Conservation (phyloP, 2,113 vertebrate species). For the Oncorhynchus gorbuscha region DNA sequence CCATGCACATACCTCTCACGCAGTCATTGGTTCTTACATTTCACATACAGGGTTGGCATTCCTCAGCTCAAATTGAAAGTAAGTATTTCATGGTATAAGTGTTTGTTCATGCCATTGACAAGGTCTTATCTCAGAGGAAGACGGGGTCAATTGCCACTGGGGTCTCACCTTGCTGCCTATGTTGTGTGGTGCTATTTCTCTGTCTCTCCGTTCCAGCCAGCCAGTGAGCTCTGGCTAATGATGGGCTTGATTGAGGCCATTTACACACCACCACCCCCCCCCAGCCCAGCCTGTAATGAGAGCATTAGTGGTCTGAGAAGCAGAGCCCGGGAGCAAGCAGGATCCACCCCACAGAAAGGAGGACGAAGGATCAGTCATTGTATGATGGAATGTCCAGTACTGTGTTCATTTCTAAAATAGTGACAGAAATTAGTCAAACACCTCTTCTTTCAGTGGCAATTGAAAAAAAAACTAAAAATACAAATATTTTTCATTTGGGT, state of each 20-base stretch:
- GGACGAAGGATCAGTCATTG: background rate
- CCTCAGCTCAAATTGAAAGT: too few species aligned
- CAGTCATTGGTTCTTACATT: too few species aligned
- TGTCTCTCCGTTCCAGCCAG: conserved; percentile 24
- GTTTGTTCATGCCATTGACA: background rate
- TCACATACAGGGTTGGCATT: too few species aligned
- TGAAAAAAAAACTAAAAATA: too few species aligned
- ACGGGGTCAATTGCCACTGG: background rate
- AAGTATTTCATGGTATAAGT: background rate
- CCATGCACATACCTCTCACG: too few species aligned
- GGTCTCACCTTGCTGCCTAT: background rate
- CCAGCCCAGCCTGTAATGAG: conserved; percentile 33
- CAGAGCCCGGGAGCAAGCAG: conserved; percentile 22
- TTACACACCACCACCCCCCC: background rate
- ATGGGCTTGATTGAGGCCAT: conserved; percentile 37
- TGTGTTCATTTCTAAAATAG: background rate
- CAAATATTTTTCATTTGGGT: too few species aligned
- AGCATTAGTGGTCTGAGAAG: conserved; percentile 39
- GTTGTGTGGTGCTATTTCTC: background rate
- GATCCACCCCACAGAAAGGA: background rate
- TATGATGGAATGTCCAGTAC: background rate
- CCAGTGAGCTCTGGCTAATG: conserved; percentile 38
- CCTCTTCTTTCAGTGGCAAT: too few species aligned
- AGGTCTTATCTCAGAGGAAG: background rate
- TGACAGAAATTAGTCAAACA: too few species aligned